These are phyloP conservation scores for Halesus radiatus DNA, from an alignment of 1,140 invertebrate species.

Conservation along the genomic window DNA sequence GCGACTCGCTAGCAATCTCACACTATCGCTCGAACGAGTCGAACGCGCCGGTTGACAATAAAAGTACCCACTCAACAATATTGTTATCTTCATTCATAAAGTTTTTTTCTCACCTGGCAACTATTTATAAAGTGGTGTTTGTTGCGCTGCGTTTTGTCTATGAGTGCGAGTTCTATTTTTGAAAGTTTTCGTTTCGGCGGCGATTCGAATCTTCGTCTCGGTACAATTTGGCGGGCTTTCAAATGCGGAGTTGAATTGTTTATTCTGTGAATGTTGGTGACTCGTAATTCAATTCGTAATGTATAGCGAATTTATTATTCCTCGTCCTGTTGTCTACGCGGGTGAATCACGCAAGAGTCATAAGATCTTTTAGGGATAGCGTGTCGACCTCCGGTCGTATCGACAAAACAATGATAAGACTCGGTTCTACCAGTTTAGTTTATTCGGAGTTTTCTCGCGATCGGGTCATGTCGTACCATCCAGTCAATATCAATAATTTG, in stretches of 20 bases:
- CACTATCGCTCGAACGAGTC: background rate
- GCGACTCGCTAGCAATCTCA: background rate
- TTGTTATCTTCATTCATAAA: too few relatives aligned
- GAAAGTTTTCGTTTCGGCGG: slow-evolving; percentile 20
- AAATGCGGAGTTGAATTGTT: slow-evolving; percentile 26
- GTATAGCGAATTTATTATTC: slow-evolving; percentile 24
- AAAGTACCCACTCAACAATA: background rate
- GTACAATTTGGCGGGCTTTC: slow-evolving; percentile 37
- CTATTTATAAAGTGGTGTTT: background rate
- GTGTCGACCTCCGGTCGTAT: slow-evolving; percentile 41
- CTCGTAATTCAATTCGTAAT: slow-evolving; percentile 5
- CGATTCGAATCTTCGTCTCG: slow-evolving; percentile 17
- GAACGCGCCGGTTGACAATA: slow-evolving; percentile 20
- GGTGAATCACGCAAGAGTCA: slow-evolving; percentile 32
- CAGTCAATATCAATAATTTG: background rate
- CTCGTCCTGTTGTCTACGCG: background rate
- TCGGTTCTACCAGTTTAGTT: background rate
- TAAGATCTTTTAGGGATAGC: slow-evolving; percentile 1
- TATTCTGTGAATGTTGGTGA: background rate
- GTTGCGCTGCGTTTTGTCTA: background rate
- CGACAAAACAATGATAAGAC: slow-evolving; percentile 50
- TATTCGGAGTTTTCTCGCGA: slow-evolving; percentile 20
- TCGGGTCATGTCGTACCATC: slow-evolving; percentile 3
- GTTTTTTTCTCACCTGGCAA: slow-evolving; percentile 29
- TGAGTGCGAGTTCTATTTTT: slow-evolving; percentile 36